A percentile compares a stretch with the other conserved stretches of the same genome.
phyloP scores from a whole-genome alignment of 2,113 vertebrate species.

The Halichoerus grypus region DNA sequence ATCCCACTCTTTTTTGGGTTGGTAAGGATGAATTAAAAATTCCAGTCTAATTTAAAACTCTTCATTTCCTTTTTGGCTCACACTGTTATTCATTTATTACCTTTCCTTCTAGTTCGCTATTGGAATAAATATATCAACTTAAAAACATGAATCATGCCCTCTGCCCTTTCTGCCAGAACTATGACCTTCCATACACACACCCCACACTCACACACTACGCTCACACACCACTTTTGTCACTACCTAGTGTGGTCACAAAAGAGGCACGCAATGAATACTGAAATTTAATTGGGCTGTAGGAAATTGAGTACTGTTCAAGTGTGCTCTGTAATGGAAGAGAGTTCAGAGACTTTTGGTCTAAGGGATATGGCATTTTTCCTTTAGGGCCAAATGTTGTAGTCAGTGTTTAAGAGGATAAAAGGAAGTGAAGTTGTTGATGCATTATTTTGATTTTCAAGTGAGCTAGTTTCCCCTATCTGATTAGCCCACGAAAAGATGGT shows the following conservation, averaged over 20 bases:
- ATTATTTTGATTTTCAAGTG: conserved; percentile 9
- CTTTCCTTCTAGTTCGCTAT: conserved; percentile 24
- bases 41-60: conserved; percentile 47
- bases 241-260: background rate
- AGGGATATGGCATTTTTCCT: background rate
- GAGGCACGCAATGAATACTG: background rate
- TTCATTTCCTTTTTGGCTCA: conserved; percentile 42
- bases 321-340: background rate
- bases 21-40: background rate
- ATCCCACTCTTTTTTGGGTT: background rate
- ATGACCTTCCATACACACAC: background rate
- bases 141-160: background rate
- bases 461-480: conserved; percentile 6
- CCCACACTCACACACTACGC: background rate
- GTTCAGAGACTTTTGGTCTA: background rate
- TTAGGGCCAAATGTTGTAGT: conserved; percentile 34
- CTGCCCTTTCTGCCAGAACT: background rate
- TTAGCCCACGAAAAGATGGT: conserved; percentile 37
- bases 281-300: background rate
- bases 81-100: background rate
- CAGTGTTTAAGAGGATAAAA: conserved; percentile 18
- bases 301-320: background rate
- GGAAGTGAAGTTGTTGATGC: conserved; percentile 3
- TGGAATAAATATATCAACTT: conserved; percentile 55
- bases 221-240: background rate